phyloP scores from a whole-genome alignment of 2,888 invertebrate genomes.

The Notodonta dromedarius region DNA sequence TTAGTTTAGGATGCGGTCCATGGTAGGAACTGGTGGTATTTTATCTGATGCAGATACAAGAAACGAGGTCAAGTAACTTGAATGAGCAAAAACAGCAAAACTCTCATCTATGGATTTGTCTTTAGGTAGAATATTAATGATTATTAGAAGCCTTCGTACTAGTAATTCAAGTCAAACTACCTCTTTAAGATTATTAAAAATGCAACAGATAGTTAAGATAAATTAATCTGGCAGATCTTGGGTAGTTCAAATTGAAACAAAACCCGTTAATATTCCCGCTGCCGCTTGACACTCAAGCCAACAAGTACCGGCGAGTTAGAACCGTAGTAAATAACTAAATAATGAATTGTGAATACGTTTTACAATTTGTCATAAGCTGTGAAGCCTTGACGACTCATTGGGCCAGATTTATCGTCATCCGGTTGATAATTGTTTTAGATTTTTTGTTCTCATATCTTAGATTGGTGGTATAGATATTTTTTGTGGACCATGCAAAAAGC shows the following conservation, averaged over 20 bases:
- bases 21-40: background rate
- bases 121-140: no score
- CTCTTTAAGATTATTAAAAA: no score
- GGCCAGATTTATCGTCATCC: conserved; percentile 31
- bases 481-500: background rate
- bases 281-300: conserved; percentile 19
- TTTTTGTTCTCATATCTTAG: background rate
- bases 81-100: no score
- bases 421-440: conserved; percentile 16
- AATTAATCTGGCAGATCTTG: no score
- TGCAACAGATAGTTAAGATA: no score
- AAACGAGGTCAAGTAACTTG: no score
- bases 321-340: conserved; percentile 58
- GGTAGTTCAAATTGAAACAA: no score
- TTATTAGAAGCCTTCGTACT: no score
- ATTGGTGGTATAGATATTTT: background rate
- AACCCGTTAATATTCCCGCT: conserved; percentile 6
- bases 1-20: conserved; percentile 40
- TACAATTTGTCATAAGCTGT: conserved; percentile 51
- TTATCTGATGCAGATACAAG: no score
- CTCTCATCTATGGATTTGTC: no score
- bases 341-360: conserved; percentile 58
- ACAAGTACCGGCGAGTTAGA: conserved; percentile 34
- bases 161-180: no score
- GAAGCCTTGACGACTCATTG: conserved; percentile 44